These are phyloP conservation scores for Porites cylindrica DNA, from an alignment of 92 coral and sea anemone species.

Conservation along the genomic window DNA sequence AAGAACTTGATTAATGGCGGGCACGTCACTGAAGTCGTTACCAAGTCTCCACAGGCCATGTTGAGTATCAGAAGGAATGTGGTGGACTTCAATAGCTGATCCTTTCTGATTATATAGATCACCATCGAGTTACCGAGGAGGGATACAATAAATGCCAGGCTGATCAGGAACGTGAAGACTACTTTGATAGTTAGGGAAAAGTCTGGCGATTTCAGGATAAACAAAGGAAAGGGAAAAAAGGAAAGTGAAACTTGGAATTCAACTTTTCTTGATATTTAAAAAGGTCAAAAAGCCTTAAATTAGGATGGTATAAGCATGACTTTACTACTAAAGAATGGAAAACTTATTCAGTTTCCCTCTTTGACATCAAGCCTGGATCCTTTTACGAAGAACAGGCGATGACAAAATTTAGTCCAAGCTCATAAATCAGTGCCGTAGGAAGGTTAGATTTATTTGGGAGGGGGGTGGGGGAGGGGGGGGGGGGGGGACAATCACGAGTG, in stretches of 20 bases:
- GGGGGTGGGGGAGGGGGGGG: too few species aligned
- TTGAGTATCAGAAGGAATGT: slow-evolving; percentile 56
- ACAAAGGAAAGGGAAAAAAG: neutral
- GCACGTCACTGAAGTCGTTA: neutral
- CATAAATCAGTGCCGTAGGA: too few species aligned
- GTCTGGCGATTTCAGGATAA: neutral
- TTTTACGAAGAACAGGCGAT: too few species aligned
- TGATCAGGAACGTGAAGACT: neutral
- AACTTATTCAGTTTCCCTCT: too few species aligned
- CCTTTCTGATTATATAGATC: slow-evolving; percentile 52
- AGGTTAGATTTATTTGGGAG: too few species aligned
- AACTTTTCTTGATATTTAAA: neutral
- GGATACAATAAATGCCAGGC: slow-evolving; percentile 6
- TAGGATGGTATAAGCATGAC: too few species aligned
- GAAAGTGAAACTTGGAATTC: too few species aligned
- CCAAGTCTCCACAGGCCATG: slow-evolving; percentile 57
- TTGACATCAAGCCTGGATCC: too few species aligned
- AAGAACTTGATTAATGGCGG: neutral
- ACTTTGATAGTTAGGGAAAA: neutral
- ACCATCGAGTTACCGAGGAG: slow-evolving; percentile 38
- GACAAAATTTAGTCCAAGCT: too few species aligned
- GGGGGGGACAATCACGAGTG: too few species aligned
- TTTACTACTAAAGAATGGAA: too few species aligned
- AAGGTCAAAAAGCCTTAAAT: too few species aligned
- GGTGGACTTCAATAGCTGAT: slow-evolving; percentile 33